phyloP scores from a whole-genome alignment of 2,888 invertebrate genomes.

The Malthinus flaveolus region DNA sequence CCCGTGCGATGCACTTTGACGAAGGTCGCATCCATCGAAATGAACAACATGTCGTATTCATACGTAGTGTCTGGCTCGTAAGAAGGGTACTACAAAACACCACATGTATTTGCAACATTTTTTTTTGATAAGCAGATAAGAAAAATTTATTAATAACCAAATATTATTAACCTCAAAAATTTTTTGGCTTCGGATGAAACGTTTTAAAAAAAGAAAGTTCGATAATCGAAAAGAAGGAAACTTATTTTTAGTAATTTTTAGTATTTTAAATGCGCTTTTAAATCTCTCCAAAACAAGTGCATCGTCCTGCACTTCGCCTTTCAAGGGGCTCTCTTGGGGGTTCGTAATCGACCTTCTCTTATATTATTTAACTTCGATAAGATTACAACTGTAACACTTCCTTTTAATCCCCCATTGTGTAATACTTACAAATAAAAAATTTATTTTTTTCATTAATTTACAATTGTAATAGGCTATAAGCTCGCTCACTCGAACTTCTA shows the following conservation, averaged over 20 bases:
- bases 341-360: slow-evolving; percentile 1
- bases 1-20: slow-evolving; percentile 54
- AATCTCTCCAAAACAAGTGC: slow-evolving; percentile 49
- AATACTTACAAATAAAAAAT: no score
- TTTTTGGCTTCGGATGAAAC: neutral
- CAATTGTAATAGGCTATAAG: no score
- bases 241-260: slow-evolving; percentile 47
- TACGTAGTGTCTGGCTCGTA: slow-evolving; percentile 46
- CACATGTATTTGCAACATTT: slow-evolving; percentile 18
- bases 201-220: slow-evolving; percentile 13
- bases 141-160: neutral
- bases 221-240: slow-evolving; percentile 32
- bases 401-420: no score
- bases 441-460: no score
- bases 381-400: slow-evolving; percentile 2
- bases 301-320: slow-evolving; percentile 44
- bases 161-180: neutral
- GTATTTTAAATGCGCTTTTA: slow-evolving; percentile 40
- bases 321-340: slow-evolving; percentile 41
- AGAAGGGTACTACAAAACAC: slow-evolving; percentile 15
- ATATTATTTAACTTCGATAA: slow-evolving; percentile 18
- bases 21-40: slow-evolving; percentile 52
- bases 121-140: neutral
- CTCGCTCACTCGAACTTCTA: no score
- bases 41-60: slow-evolving; percentile 48